Percentiles rank a stretch among this genome's conserved stretches.
Evolutionary conservation across 2,113 vertebrate species (phyloP).

Genomic region (Balaenoptera acutorostrata): DNA sequence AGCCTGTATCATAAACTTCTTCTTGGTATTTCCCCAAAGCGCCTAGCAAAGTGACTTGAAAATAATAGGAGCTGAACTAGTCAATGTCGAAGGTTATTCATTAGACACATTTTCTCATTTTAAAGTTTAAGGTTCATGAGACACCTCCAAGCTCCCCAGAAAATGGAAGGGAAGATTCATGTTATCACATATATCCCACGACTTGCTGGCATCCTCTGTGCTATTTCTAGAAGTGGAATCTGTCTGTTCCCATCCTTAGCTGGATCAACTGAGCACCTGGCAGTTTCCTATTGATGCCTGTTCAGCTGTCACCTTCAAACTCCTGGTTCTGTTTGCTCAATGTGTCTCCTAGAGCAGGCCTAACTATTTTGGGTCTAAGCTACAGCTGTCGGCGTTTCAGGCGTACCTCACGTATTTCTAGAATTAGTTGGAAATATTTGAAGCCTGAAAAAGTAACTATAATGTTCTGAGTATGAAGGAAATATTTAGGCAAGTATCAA

Average conservation of each 20-base stretch:
- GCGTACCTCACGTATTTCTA: conserved; percentile 59
- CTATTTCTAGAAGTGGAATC: conserved; percentile 67
- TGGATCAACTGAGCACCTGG: conserved; percentile 65
- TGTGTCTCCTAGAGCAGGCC: conserved; percentile 32
- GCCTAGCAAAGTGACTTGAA: conserved; percentile 5
- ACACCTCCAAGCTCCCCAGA: background rate
- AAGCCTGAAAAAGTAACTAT: conserved; percentile 64
- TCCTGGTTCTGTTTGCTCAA: conserved; percentile 44
- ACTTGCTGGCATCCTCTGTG: conserved; percentile 41
- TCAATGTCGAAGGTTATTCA: background rate
- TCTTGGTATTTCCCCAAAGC: background rate
- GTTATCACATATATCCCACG: background rate
- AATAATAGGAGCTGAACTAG: background rate
- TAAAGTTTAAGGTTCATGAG: conserved; percentile 17
- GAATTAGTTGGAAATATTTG: conserved; percentile 67
- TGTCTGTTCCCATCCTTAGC: conserved; percentile 12
- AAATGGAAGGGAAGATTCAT: conserved; percentile 11
- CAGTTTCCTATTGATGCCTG: conserved; percentile 55
- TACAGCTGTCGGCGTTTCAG: conserved; percentile 67
- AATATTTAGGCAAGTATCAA: conserved; percentile 71
- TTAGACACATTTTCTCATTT: background rate
- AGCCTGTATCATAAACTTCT: background rate
- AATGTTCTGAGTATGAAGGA: conserved; percentile 61
- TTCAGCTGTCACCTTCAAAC: conserved; percentile 67
- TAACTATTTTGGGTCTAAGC: conserved; percentile 59